Percentiles rank a stretch among this genome's conserved stretches.
phyloP scores from a whole-genome alignment of 2,113 vertebrate species.

The Gallinago undulata region DNA sequence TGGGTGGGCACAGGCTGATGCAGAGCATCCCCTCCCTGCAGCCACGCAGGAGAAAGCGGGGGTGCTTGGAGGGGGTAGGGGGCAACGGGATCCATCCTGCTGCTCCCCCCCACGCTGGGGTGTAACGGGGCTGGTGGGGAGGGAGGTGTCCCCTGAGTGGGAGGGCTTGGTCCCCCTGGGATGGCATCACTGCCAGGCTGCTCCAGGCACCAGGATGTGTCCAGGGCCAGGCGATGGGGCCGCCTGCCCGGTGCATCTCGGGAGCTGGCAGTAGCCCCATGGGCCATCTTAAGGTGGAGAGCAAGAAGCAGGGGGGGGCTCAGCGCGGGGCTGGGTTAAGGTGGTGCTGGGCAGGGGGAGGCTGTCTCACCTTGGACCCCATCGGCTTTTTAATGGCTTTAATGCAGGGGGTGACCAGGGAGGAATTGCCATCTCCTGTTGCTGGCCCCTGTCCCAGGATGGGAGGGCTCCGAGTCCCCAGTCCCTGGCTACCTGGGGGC shows the following conservation, averaged over 20 bases:
- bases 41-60: background rate
- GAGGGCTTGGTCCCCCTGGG: background rate
- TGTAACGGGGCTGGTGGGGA: background rate
- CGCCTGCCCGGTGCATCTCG: background rate
- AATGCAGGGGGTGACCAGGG: rapidly evolving
- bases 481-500: background rate
- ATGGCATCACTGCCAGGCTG: conserved; percentile 7
- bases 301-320: background rate
- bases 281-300: conserved; percentile 38
- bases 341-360: background rate
- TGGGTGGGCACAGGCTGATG: background rate
- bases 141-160: background rate
- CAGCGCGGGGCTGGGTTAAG: background rate
- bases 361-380: background rate
- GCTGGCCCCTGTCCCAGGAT: background rate
- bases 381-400: background rate
- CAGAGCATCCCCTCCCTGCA: background rate
- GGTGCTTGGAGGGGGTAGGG: rapidly evolving
- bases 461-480: background rate
- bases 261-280: background rate
- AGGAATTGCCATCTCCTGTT: rapidly evolving
- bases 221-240: background rate
- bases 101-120: background rate
- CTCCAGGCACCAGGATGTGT: background rate
- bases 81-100: background rate